phyloP scores from a whole-genome alignment of 2,113 vertebrate genomes.

The Trogon melanurus region DNA sequence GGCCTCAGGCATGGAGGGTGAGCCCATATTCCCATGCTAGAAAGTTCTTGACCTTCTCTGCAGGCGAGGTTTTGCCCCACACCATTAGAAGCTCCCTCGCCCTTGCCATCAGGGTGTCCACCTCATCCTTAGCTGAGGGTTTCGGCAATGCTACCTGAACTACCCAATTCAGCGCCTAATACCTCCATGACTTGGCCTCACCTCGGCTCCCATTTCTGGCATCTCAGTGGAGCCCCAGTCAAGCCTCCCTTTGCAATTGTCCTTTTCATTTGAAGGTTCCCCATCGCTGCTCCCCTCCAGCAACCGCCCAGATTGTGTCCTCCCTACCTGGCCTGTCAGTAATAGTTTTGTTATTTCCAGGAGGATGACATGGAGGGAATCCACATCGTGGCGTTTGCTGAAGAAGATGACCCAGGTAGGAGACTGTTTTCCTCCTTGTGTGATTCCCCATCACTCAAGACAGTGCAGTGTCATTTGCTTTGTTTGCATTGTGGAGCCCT shows the following conservation, averaged over 20 bases:
- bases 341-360: conserved; percentile 71
- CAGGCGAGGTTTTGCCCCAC: background rate
- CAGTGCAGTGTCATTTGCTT: background rate
- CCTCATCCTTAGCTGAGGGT: background rate
- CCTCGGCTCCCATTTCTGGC: background rate
- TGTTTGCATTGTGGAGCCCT: background rate
- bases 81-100: background rate
- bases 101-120: background rate
- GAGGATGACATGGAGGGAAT: conserved; percentile 95
- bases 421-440: background rate
- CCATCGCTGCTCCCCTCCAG: background rate
- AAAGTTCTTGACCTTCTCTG: background rate
- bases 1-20: background rate
- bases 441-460: background rate
- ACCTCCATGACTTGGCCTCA: background rate
- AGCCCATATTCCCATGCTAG: background rate
- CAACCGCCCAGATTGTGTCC: background rate
- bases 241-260: background rate
- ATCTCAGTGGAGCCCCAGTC: background rate
- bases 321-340: background rate
- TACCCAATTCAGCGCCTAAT: background rate
- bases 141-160: background rate
- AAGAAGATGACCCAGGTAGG: conserved; percentile 94
- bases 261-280: background rate
- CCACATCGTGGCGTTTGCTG: conserved; percentile 97